These are phyloP conservation scores for Perdita meconis DNA, from an alignment of 2,888 invertebrate genomes.

Conservation along the genomic window DNA sequence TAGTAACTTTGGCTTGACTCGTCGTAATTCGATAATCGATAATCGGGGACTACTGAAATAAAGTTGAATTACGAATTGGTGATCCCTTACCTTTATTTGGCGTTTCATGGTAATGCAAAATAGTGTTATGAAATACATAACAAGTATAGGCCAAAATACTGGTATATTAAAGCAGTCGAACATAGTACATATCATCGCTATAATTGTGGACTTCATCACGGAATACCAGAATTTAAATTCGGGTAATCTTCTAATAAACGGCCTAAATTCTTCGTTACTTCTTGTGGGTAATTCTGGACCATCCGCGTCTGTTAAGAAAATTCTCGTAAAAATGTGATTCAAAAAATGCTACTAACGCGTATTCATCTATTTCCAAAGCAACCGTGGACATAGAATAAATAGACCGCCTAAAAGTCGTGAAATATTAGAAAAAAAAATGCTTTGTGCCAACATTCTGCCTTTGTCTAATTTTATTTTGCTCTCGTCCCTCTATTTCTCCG, in stretches of 20 bases:
- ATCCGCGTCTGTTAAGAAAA: slow-evolving; percentile 86
- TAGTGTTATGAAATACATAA: slow-evolving; percentile 99
- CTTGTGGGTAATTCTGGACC: slow-evolving; percentile 98
- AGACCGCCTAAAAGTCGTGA: too few species aligned
- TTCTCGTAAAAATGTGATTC: slow-evolving; percentile 7
- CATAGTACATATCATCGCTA: slow-evolving; percentile 96
- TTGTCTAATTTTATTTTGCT: too few species aligned
- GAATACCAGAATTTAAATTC: slow-evolving; percentile 99
- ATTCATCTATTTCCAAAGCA: slow-evolving; percentile 6
- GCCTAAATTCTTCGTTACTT: slow-evolving; percentile 98
- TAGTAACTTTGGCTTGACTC: too few species aligned
- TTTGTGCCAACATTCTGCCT: too few species aligned
- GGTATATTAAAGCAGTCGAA: slow-evolving; percentile 99
- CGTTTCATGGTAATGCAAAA: slow-evolving; percentile 99
- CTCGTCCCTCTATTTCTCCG: too few species aligned
- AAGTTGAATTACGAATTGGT: not conserved
- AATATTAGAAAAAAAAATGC: too few species aligned
- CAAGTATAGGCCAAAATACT: slow-evolving; percentile 99
- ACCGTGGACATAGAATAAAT: too few species aligned
- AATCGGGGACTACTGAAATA: not conserved
- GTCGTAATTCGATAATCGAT: not conserved
- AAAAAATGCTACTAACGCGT: too few species aligned
- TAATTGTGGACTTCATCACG: slow-evolving; percentile 95
- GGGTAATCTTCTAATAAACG: slow-evolving; percentile 97
- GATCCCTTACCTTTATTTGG: slow-evolving; percentile 95